Evolutionary conservation across 2,113 vertebrate genomes (phyloP), one percentile per base, ranked within the genome.

Genomic region (Pongo abelii): DNA sequence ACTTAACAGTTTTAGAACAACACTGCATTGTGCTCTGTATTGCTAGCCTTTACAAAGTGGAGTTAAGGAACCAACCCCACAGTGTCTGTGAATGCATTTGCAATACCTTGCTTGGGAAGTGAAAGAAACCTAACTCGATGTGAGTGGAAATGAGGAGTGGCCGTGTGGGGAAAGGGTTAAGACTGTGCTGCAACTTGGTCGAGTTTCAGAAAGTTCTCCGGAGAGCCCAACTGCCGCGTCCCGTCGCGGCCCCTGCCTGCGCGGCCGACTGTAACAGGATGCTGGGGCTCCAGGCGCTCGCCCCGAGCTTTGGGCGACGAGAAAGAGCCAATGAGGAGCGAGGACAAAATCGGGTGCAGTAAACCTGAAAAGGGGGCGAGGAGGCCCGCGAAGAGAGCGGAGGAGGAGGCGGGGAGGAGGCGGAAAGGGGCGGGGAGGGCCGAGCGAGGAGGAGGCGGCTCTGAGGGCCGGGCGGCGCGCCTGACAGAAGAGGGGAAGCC

Each of bases 161-260:
- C 8, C 50, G 30, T 2, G 91, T 16, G 86, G 74, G 70, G 79
- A 89, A 96, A 95, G 93, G 96, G 96, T 88, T 96, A 94, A 97
- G 84, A 6, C 11, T 23, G 80, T 4, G 84, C 79, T 20, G 91
- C 92, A 16, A 69, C 88, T 88, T 57, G 79, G 79, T 38, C 23
- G 91, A 98, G 92, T 96, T 96, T 89, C 88, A 48, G 55, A 92
- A 97, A 98, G 97, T 98, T 97, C 95, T 97, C 93, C 1, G 59
- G 84, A 93, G 97, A 97, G 92, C 89, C 93, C 91, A 2, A 40
- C 72, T 27, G 87, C 96, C 1, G 88, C 46, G 92, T 52, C 94
- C 78, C 80, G 38, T 0, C 38, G 61, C 52, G 78, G 83, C 93
- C 95, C 86, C 81, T 22, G 96, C 81, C 69, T 2, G 80, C 43